phyloP scores from a whole-genome alignment of 2,888 invertebrate genomes.

The Prosopocoilus inquinatus region DNA sequence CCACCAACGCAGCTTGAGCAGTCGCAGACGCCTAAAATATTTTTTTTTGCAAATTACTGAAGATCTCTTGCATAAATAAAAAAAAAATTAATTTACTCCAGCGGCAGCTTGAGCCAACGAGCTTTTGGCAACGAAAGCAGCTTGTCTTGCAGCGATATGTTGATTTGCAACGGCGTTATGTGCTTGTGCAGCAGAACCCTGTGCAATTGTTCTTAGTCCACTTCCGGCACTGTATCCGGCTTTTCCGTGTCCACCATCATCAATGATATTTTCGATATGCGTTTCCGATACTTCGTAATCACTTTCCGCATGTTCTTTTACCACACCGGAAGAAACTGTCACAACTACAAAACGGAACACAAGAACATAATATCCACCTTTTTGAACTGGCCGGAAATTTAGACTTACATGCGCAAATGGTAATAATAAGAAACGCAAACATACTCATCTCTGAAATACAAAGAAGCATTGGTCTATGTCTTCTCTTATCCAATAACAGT shows the following conservation, averaged over 20 bases:
- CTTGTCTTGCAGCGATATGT: constrained; percentile 73
- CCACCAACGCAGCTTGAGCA: constrained; percentile 65
- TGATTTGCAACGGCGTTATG: constrained; percentile 70
- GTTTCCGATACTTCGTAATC: constrained; percentile 13
- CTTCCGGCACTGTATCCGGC: constrained; percentile 68
- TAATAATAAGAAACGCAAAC: constrained; percentile 56
- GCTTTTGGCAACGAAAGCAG: constrained; percentile 76
- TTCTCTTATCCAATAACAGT: no score
- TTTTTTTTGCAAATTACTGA: no score
- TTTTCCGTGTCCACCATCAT: constrained; percentile 40
- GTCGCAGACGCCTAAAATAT: constrained; percentile 62
- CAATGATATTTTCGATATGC: constrained; percentile 14
- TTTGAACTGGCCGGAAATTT: not conserved
- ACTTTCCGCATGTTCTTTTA: constrained; percentile 14
- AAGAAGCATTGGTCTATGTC: no score
- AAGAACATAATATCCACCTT: not conserved
- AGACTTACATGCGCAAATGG: constrained; percentile 52
- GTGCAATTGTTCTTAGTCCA: constrained; percentile 67
- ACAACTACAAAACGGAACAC: constrained; percentile 43
- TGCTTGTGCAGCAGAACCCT: constrained; percentile 74
- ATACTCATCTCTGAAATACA: constrained; percentile 1
- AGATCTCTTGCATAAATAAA: no score
- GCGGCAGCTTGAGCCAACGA: constrained; percentile 74
- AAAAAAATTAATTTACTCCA: constrained; percentile 37
- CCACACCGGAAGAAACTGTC: constrained; percentile 42